Base-by-base conservation (phyloP, 2,113 vertebrate species). In the Marmota flaviventris region DNA sequence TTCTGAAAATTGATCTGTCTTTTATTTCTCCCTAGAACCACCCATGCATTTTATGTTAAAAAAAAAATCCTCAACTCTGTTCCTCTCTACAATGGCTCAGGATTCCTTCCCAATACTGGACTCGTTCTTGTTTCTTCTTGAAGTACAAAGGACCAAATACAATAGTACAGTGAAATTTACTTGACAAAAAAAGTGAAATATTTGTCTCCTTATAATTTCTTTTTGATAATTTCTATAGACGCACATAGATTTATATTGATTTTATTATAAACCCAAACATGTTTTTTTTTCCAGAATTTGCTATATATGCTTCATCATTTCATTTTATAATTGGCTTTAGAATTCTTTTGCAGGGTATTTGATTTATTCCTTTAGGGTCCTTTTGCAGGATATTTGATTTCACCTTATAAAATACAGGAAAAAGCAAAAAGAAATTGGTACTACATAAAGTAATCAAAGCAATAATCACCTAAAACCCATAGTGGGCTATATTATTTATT, bases 361-460 rank as follows among this genome's bases (percentile, higher is more conserved):
- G 17, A 67, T 70, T n/a, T 18, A 8, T 70, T 70, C 7, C 29
- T 76, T 81, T 76, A 82, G 6, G 34, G 4, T 58, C 27, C 5
- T 24, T 65, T 88, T 85, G 32, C 12, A 87, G 53, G 2, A 24
- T 87, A 75, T 37, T 85, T 76, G 8, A 51, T 53, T 92, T 90
- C 22, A 93, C 39, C 51, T 88, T 92, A 81, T 34, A 76, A 92
- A 89, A 84, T 89, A 61, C 0, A 85, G 37, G 6, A 42, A 95
- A 85, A 93, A 75, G 20, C 12, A 87, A 76, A 92, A 53, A 69
- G 17, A 8, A 16, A 5, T 73, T 69, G 20, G 1, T 32, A 63
- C 2, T 48, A 34, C 12, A 45, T 9, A 34, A 39, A 48, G 1
- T 81, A 65, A 86, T 69, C 34, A 37, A 77, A 53, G 8, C 79